Base-by-base conservation (phyloP, 2,113 vertebrate genomes). In the Campylorhamphus procurvoides region DNA sequence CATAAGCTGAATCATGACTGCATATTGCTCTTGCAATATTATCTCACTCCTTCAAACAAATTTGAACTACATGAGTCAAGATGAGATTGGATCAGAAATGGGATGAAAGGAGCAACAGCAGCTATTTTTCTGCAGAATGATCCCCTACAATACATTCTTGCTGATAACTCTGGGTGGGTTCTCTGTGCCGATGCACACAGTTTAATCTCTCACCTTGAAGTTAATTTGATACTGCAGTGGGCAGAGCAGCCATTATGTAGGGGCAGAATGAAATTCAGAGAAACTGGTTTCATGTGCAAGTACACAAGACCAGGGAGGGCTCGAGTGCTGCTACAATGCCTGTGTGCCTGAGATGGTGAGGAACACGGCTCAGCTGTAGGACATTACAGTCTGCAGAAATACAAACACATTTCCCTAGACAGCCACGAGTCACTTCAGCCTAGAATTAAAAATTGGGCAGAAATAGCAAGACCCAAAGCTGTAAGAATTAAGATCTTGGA, bases 191-290 rank as follows among this genome's bases (percentile, higher is more conserved):
- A 67, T 92, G 72, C 90, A 89, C 68, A 52, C 44, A 75, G 68
- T 87, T 94, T 56, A 84, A 96, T 69, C 82, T 96, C 87, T 94
- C 85, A 95, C 96, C 93, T 95, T 89, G 85, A 77, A 95, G 87
- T 90, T 94, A 92, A 96, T 93, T 96, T 96, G 95, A 93, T 92
- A 64, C 85, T 60, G 69, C 88, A 74, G 88, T 84, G 74, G 85
- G 90, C 90, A 95, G 85, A 89, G 59, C 53, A 90, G 82, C 60
- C 90, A 86, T 90, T 94, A 59, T 29, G 52, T 78, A 81, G 76
- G 52, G 86, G 64, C 82, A 84, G 69, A 84, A 74, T 74, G 64
- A 71, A 81, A 67, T 93, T 72, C 72, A 80, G 75, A 67, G 62
- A 58, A 86, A 42, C 29, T 44, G 18, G 55, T 93, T 93, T 85